Conservation (phyloP, 2,888 invertebrate genomes). For the Drosophila infuscata region DNA sequence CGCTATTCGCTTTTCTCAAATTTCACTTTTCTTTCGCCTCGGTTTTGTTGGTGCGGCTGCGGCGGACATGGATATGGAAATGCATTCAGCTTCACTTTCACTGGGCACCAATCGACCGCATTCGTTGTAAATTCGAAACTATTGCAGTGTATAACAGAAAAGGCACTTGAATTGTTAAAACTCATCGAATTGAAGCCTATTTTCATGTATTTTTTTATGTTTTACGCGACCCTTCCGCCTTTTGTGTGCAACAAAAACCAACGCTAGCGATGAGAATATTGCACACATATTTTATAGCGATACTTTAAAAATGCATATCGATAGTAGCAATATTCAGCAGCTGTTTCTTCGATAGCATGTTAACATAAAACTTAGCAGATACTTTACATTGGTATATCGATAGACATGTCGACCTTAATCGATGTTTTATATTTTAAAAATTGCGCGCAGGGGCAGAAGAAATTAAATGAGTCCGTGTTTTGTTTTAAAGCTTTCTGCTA, state of each 20-base stretch:
- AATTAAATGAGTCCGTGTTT: neutral
- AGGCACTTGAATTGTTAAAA: constrained; percentile 41
- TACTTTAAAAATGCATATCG: constrained; percentile 4
- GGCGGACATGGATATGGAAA: constrained; percentile 63
- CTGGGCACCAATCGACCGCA: constrained; percentile 22
- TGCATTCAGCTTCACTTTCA: constrained; percentile 45
- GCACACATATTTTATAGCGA: constrained; percentile 10
- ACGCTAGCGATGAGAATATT: constrained; percentile 55
- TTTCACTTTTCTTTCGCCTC: constrained; percentile 69
- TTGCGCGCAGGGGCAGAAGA: neutral
- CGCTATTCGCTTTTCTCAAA: constrained; percentile 52
- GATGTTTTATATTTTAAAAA: neutral
- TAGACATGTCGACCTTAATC: neutral
- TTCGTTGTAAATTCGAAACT: constrained; percentile 23
- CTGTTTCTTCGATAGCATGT: constrained; percentile 1
- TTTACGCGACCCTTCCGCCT: constrained; percentile 44
- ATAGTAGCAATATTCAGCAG: constrained; percentile 8
- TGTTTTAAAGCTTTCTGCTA: neutral
- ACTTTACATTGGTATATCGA: neutral
- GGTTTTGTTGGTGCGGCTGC: constrained; percentile 67
- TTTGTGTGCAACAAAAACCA: constrained; percentile 61
- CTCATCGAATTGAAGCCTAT: constrained; percentile 45
- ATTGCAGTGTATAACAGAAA: constrained; percentile 43
- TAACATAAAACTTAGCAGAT: neutral
- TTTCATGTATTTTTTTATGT: constrained; percentile 27